These are phyloP conservation scores for Vollenhovia emeryi DNA, from an alignment of 1,140 invertebrate species.

Conservation along the genomic window DNA sequence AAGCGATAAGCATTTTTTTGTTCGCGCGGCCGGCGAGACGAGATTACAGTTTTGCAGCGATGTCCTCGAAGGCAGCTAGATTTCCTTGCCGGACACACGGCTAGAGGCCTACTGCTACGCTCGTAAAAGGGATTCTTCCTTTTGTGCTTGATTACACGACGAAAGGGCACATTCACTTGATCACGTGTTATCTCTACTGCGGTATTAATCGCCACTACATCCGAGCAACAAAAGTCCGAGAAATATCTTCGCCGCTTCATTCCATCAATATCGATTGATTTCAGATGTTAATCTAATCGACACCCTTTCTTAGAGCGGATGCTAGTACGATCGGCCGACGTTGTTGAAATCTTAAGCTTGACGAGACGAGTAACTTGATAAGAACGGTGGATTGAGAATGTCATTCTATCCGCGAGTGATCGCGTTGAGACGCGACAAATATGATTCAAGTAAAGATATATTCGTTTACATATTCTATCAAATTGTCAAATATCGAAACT, in stretches of 20 bases:
- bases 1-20: background rate
- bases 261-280: constrained; percentile 2
- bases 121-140: constrained; percentile 61
- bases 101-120: constrained; percentile 61
- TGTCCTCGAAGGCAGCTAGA: constrained; percentile 35
- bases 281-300: background rate
- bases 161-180: constrained; percentile 79
- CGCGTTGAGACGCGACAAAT: background rate
- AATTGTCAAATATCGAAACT: background rate
- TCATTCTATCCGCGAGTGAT: background rate
- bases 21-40: background rate
- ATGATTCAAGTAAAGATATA: background rate
- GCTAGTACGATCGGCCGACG: background rate
- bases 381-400: background rate
- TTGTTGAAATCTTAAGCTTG: background rate
- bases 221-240: constrained; percentile 13
- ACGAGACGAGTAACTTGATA: background rate
- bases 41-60: background rate
- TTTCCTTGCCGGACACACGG: constrained; percentile 40
- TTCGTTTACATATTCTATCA: background rate
- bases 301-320: background rate
- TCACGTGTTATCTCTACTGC: constrained; percentile 72
- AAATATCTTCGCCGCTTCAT: background rate
- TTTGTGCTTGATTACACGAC: constrained; percentile 77
- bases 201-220: constrained; percentile 61